Evolutionary conservation across 2,888 invertebrate species (phyloP).

Genomic region (Scaptodrosophila latifasciaeformis): DNA sequence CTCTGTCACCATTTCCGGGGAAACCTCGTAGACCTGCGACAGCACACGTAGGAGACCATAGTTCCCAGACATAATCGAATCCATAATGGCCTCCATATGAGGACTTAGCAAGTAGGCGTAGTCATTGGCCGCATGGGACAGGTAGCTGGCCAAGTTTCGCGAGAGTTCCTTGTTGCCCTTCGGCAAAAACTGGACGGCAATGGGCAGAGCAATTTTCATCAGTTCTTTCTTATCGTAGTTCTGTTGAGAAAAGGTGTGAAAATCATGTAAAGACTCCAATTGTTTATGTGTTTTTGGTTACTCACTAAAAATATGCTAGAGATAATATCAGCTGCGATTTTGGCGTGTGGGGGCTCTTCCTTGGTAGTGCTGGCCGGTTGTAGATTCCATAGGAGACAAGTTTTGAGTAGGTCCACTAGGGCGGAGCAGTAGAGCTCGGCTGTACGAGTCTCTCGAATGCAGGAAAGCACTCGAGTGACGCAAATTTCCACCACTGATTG

Average conservation of each 20-base stretch:
- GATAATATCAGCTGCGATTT: conserved; percentile 95
- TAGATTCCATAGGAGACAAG: conserved; percentile 91
- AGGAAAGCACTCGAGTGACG: conserved; percentile 91
- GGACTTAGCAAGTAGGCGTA: conserved; percentile 90
- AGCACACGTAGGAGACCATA: conserved; percentile 90
- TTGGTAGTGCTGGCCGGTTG: conserved; percentile 83
- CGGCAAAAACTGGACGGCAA: conserved; percentile 92
- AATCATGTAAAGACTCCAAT: neutral
- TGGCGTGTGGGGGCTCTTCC: conserved; percentile 96
- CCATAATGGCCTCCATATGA: conserved; percentile 92
- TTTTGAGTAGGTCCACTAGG: conserved; percentile 88
- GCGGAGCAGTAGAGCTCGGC: conserved; percentile 90
- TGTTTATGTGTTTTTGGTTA: neutral
- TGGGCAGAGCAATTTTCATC: conserved; percentile 83
- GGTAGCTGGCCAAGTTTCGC: conserved; percentile 91
- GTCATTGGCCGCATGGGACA: conserved; percentile 93
- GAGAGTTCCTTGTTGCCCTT: conserved; percentile 93
- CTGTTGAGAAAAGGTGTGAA: conserved; percentile 59
- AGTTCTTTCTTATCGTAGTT: conserved; percentile 79
- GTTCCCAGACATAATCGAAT: conserved; percentile 92
- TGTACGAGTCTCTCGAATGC: conserved; percentile 89
- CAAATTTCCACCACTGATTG: conserved; percentile 97
- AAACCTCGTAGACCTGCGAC: conserved; percentile 92
- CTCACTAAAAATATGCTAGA: conserved; percentile 94
- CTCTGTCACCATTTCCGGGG: conserved; percentile 89